Percentiles rank a stretch among this genome's conserved stretches.
phyloP scores from a whole-genome alignment of 2,888 invertebrate genomes.

The Perizoma affinitatum region DNA sequence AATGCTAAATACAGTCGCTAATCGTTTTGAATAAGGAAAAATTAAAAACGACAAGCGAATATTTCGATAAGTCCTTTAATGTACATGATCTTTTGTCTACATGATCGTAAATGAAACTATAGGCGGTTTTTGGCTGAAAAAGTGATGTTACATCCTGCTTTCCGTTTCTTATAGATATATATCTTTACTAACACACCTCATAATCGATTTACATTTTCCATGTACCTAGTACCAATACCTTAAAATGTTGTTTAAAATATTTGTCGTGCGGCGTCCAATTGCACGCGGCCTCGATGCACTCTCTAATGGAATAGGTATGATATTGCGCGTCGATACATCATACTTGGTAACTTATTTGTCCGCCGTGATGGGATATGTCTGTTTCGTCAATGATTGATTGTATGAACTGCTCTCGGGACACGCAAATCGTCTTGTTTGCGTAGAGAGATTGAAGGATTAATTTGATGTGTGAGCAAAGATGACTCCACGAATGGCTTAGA shows the following conservation, averaged over 20 bases:
- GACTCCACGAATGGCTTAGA: slow-evolving; percentile 7
- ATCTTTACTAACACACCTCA: not conserved
- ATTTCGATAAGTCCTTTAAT: too few species aligned
- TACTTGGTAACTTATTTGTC: slow-evolving; percentile 40
- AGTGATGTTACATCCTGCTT: too few species aligned
- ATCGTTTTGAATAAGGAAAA: too few species aligned
- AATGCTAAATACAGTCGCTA: too few species aligned
- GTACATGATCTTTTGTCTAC: too few species aligned
- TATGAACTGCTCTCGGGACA: slow-evolving; percentile 30
- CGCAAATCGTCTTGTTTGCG: slow-evolving; percentile 36
- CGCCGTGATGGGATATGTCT: slow-evolving; percentile 37
- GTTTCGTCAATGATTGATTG: slow-evolving; percentile 39
- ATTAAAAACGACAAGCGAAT: too few species aligned
- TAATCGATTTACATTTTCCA: not conserved
- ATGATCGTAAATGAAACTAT: too few species aligned
- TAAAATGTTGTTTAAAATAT: slow-evolving; percentile 55
- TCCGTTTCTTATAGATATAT: too few species aligned
- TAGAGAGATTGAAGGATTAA: slow-evolving; percentile 26
- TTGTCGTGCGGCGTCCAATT: slow-evolving; percentile 78
- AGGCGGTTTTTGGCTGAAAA: too few species aligned
- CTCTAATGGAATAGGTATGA: slow-evolving; percentile 44
- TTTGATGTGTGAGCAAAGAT: slow-evolving; percentile 25
- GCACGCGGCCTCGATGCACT: slow-evolving; percentile 60
- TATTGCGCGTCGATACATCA: slow-evolving; percentile 35
- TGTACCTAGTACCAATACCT: not conserved